Conservation (phyloP, 35 echinoderm and acorn worm species). For the Diadema setosum region DNA sequence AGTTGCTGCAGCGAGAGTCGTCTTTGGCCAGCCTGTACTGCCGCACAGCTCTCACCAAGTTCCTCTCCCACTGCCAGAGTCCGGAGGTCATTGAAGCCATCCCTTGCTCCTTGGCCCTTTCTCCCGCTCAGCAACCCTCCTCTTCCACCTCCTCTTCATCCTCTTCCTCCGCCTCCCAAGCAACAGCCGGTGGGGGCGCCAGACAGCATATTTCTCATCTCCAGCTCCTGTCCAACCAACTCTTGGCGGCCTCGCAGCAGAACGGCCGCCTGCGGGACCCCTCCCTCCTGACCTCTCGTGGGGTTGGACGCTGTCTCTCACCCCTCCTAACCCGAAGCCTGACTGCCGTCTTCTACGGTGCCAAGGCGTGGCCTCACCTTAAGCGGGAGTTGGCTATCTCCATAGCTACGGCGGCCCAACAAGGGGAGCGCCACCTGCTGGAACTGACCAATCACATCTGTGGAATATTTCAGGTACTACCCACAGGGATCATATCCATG, state of each 20-base stretch:
- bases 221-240: slow-evolving; percentile 64
- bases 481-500: no score
- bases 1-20: slow-evolving; percentile 47
- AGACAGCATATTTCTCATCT: slow-evolving; percentile 60
- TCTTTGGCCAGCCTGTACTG: slow-evolving; percentile 43
- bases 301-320: slow-evolving; percentile 36
- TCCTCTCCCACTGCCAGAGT: slow-evolving; percentile 59
- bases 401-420: slow-evolving; percentile 72
- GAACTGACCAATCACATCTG: slow-evolving; percentile 73
- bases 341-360: slow-evolving; percentile 48
- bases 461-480: slow-evolving; percentile 71
- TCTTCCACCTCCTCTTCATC: slow-evolving; percentile 21
- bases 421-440: slow-evolving; percentile 61
- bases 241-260: slow-evolving; percentile 55
- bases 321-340: slow-evolving; percentile 41
- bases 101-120: slow-evolving; percentile 26
- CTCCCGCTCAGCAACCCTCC: not conserved
- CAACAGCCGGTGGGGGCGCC: not conserved
- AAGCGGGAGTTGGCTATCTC: slow-evolving; percentile 59
- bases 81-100: slow-evolving; percentile 64
- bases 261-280: slow-evolving; percentile 26
- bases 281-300: slow-evolving; percentile 44
- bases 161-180: not conserved
- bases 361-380: not conserved
- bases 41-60: slow-evolving; percentile 58